Evolutionary conservation across 2,797 vertebrate species (phyloP).

Genomic region (Neosilurus hyrtlii): DNA sequence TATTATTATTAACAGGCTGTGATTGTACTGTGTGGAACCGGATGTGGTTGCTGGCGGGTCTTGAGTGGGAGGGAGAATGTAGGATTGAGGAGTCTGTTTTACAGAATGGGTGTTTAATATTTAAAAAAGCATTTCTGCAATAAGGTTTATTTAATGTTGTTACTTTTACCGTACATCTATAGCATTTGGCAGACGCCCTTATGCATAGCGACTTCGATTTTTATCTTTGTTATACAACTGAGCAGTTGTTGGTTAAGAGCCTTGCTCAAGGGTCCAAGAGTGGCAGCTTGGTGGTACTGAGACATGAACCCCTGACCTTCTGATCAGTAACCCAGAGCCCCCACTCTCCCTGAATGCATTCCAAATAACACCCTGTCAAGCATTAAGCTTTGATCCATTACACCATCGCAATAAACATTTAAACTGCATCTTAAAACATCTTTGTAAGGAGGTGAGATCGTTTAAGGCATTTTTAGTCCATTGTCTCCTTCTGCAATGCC

Average conservation of each 20-base stretch:
- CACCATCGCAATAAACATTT: not conserved
- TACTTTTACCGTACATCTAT: not conserved
- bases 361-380: not conserved
- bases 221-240: too few species aligned
- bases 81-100: not conserved
- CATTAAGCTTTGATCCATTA: not conserved
- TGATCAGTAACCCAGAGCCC: too few species aligned
- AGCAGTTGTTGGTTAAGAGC: too few species aligned
- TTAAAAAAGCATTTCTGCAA: not conserved
- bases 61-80: not conserved
- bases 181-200: too few species aligned
- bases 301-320: too few species aligned
- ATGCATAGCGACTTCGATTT: too few species aligned
- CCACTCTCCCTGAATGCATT: not conserved
- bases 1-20: too few species aligned
- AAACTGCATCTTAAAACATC: not conserved
- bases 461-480: not conserved
- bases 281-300: too few species aligned
- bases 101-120: not conserved
- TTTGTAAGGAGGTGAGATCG: not conserved
- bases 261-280: too few species aligned
- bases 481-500: not conserved
- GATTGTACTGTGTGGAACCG: not conserved
- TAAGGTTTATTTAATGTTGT: not conserved
- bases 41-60: not conserved